Conservation (phyloP, 2,797 vertebrate species). For the Intellagama lesueurii region DNA sequence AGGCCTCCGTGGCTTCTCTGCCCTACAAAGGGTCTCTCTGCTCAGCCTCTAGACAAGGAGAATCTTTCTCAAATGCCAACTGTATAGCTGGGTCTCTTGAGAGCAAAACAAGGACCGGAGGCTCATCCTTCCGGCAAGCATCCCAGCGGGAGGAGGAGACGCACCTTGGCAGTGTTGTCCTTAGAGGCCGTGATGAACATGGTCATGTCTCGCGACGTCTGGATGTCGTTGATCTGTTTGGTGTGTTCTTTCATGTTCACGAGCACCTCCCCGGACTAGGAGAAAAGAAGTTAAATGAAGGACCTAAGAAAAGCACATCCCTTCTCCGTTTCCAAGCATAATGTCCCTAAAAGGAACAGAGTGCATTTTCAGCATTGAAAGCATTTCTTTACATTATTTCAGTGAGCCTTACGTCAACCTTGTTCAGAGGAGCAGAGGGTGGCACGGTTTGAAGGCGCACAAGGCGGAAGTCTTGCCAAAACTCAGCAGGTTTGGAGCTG, state of each 20-base stretch:
- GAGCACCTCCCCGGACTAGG: slow-evolving; percentile 90
- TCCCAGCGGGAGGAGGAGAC: not conserved
- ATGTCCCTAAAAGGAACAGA: no score
- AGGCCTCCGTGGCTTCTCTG: no score
- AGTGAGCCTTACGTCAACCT: not conserved
- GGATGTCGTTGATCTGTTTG: slow-evolving; percentile 97
- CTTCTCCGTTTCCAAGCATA: not conserved
- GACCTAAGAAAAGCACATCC: not conserved
- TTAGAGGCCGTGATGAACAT: slow-evolving; percentile 97
- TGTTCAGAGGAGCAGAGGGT: not conserved
- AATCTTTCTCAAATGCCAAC: not conserved
- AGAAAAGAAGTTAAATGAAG: not conserved
- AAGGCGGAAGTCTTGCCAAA: no score
- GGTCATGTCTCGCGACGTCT: slow-evolving; percentile 93
- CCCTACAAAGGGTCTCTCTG: not conserved
- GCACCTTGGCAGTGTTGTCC: slow-evolving; percentile 93
- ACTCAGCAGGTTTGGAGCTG: no score
- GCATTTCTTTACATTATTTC: not conserved
- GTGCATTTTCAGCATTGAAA: not conserved
- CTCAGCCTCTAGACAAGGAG: not conserved
- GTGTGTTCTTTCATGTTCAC: slow-evolving; percentile 92
- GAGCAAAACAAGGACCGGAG: not conserved
- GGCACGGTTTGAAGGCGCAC: no score
- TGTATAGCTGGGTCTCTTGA: not conserved
- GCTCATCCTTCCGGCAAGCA: fast-evolving